phyloP scores from a whole-genome alignment of 53 echinoderm and acorn worm genomes.

The Echinometra lucunter region DNA sequence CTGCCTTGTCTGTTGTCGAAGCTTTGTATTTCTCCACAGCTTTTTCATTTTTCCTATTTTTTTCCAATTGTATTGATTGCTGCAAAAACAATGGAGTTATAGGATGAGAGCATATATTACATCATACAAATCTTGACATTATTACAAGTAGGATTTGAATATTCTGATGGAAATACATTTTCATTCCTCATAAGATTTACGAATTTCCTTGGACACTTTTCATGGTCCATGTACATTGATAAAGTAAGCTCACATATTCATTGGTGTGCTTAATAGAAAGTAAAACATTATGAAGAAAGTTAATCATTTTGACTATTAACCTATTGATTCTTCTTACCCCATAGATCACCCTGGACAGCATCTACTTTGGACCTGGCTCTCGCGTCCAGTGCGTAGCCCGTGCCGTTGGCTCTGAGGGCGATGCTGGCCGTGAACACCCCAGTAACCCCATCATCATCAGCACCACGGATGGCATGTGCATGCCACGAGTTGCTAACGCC shows the following conservation, averaged over 20 bases:
- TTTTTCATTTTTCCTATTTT: no score
- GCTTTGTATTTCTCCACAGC: no score
- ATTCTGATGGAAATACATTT: background rate
- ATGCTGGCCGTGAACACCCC: conserved; percentile 87
- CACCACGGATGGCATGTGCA: conserved; percentile 87
- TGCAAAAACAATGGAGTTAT: no score
- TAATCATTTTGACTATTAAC: background rate
- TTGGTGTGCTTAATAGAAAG: no score
- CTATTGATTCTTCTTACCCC: background rate
- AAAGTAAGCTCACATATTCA: no score
- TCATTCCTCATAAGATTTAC: background rate
- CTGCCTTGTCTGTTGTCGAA: no score
- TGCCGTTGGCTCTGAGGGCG: conserved; percentile 84
- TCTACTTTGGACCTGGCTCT: conserved; percentile 99
- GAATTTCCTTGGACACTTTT: background rate
- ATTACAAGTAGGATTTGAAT: no score
- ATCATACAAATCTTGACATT: no score
- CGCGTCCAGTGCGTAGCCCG: conserved; percentile 94
- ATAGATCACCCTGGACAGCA: conserved; percentile 96
- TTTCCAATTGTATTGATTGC: no score
- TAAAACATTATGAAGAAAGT: no score
- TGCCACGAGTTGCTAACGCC: conserved; percentile 86
- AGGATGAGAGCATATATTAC: no score
- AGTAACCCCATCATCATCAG: conserved; percentile 85
- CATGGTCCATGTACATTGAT: no score